A percentile compares a stretch with the other conserved stretches of the same genome.
These are phyloP conservation scores for Calycopis cecrops DNA, from an alignment of 1,140 invertebrate species.

Conservation along the genomic window DNA sequence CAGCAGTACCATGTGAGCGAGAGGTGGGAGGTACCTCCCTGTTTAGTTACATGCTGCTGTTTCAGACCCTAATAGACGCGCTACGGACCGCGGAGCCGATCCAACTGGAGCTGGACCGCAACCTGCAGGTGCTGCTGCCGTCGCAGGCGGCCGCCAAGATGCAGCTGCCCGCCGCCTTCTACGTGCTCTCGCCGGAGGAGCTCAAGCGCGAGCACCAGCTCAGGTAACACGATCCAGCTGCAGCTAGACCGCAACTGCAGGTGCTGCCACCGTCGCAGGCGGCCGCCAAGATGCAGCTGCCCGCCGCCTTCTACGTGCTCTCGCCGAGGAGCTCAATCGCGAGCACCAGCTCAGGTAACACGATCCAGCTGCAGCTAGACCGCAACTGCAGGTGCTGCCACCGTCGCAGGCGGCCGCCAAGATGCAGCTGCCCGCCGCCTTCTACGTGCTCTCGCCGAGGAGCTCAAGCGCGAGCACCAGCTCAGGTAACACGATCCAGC, in stretches of 20 bases:
- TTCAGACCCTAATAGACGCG: conserved; percentile 83
- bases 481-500: conserved; percentile 82
- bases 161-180: conserved; percentile 90
- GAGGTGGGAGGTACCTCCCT: too few relatives aligned
- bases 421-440: conserved; percentile 86
- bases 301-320: conserved; percentile 88
- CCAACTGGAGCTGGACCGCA: conserved; percentile 88
- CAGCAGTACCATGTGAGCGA: too few relatives aligned
- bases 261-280: conserved; percentile 88
- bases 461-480: conserved; percentile 90
- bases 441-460: conserved; percentile 86
- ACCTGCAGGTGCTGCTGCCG: conserved; percentile 88
- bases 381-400: conserved; percentile 89
- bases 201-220: conserved; percentile 88
- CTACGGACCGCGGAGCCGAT: conserved; percentile 88
- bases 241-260: conserved; percentile 90
- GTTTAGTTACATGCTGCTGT: not conserved
- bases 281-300: conserved; percentile 81
- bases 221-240: conserved; percentile 83
- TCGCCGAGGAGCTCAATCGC: conserved; percentile 86
- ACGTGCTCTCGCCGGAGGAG: conserved; percentile 85
- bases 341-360: conserved; percentile 86
- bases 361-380: conserved; percentile 88
- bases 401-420: conserved; percentile 83
- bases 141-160: conserved; percentile 80